phyloP scores from a whole-genome alignment of 2,888 invertebrate species.

The Deroplatys truncata region DNA sequence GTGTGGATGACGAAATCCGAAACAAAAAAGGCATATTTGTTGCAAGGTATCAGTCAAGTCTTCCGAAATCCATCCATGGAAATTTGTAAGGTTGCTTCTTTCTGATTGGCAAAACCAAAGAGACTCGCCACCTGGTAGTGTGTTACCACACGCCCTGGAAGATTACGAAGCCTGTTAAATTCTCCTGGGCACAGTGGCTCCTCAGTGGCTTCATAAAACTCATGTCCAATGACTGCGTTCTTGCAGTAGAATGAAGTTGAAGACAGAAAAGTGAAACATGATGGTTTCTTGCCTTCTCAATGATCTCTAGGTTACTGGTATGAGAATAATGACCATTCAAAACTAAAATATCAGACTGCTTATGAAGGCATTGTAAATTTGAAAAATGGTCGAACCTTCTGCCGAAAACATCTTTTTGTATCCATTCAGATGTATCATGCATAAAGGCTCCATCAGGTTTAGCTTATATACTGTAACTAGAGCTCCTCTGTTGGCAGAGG shows the following conservation, averaged over 20 bases:
- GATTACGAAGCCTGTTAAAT: background rate
- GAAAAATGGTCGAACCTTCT: conserved; percentile 25
- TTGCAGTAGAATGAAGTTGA: background rate
- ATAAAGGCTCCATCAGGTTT: conserved; percentile 34
- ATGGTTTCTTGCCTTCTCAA: conserved; percentile 27
- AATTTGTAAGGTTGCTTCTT: background rate
- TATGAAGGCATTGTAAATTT: conserved; percentile 24
- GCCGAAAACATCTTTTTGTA: conserved; percentile 18
- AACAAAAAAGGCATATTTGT: background rate
- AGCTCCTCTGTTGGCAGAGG: conserved; percentile 39
- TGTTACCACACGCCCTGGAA: background rate
- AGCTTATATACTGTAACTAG: conserved; percentile 36
- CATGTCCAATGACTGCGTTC: background rate
- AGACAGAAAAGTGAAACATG: background rate
- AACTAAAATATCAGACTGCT: conserved; percentile 33
- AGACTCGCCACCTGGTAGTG: background rate
- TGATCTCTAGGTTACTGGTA: conserved; percentile 32
- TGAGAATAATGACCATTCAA: conserved; percentile 35
- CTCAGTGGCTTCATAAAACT: conserved; percentile 22
- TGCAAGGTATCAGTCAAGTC: background rate
- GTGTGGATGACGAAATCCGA: too few species aligned
- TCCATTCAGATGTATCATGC: conserved; percentile 35
- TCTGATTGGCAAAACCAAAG: background rate
- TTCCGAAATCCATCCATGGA: background rate
- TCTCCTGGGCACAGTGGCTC: background rate